These are phyloP conservation scores for Scelioninae gen. 1 DNA, from an alignment of 2,888 invertebrate genomes.

Conservation along the genomic window DNA sequence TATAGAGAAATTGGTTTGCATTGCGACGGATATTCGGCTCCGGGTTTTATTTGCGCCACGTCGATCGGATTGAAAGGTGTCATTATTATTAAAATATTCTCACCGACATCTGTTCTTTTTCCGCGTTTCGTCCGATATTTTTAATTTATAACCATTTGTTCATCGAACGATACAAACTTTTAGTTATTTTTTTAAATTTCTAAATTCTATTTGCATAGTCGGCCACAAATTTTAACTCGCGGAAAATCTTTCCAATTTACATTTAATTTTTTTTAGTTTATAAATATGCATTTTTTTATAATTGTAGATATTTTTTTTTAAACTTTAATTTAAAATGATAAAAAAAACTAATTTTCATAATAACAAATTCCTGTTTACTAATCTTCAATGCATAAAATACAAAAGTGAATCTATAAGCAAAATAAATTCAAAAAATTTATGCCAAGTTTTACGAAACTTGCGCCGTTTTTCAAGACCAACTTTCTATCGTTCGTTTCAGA, in stretches of 20 bases:
- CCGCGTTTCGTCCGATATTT: not conserved
- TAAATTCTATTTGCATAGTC: no score
- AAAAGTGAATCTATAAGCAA: not conserved
- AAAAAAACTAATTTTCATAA: no score
- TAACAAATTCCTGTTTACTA: no score
- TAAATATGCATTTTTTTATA: no score
- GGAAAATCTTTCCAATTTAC: no score
- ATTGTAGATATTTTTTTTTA: no score
- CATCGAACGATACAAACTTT: no score
- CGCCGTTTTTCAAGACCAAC: conserved; percentile 6
- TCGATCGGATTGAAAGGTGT: conserved; percentile 17
- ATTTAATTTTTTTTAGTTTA: no score
- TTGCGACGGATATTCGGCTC: conserved; percentile 31
- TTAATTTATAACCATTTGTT: not conserved
- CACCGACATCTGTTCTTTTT: conserved; percentile 4
- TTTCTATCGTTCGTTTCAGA: conserved; percentile 1
- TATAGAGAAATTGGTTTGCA: conserved; percentile 55
- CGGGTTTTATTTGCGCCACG: conserved; percentile 23
- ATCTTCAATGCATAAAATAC: no score
- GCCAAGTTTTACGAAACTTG: not conserved
- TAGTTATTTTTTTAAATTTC: no score
- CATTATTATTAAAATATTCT: conserved; percentile 41
- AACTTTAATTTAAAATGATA: no score
- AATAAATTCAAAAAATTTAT: not conserved
- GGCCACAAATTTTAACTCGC: no score